These are phyloP conservation scores for Gambelia wislizenii DNA, from an alignment of 2,797 vertebrate species.

Conservation along the genomic window DNA sequence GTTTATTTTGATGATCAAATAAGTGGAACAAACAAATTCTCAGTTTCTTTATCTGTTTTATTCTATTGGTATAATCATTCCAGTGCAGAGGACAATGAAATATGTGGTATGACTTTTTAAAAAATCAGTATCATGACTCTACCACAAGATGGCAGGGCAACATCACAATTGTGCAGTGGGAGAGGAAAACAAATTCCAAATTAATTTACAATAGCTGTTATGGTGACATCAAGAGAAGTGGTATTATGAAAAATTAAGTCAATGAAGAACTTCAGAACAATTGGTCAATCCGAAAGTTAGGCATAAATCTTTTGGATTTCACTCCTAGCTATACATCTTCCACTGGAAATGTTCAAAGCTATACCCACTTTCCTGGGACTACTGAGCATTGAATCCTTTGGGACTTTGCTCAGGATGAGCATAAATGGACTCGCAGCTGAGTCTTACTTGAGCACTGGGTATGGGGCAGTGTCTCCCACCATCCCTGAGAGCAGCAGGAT, in stretches of 20 bases:
- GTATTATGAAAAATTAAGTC: not conserved
- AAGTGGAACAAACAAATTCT: not conserved
- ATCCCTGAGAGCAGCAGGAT: too few relatives aligned
- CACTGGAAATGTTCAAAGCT: not conserved
- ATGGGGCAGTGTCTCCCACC: too few relatives aligned
- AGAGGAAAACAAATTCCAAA: not conserved
- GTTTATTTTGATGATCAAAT: not conserved
- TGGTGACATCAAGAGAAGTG: not conserved
- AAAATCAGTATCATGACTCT: not conserved
- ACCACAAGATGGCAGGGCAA: constrained; percentile 38
- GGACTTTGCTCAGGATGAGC: too few relatives aligned
- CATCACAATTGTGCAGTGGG: not conserved
- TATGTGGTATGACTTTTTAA: not conserved
- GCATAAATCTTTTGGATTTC: not conserved
- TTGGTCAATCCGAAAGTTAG: not conserved
- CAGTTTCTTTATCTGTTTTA: not conserved
- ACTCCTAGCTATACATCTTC: not conserved
- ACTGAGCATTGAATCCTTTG: not conserved
- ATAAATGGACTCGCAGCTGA: too few relatives aligned
- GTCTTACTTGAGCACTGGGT: too few relatives aligned
- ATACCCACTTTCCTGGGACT: not conserved
- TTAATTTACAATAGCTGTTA: not conserved
- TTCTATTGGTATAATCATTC: not conserved
- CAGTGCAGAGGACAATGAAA: not conserved
- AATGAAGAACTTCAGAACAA: not conserved